A percentile compares a stretch with the other conserved stretches of the same genome.
phyloP scores from a whole-genome alignment of 53 echinoderm and acorn worm genomes.

The Echinarachnius parma region DNA sequence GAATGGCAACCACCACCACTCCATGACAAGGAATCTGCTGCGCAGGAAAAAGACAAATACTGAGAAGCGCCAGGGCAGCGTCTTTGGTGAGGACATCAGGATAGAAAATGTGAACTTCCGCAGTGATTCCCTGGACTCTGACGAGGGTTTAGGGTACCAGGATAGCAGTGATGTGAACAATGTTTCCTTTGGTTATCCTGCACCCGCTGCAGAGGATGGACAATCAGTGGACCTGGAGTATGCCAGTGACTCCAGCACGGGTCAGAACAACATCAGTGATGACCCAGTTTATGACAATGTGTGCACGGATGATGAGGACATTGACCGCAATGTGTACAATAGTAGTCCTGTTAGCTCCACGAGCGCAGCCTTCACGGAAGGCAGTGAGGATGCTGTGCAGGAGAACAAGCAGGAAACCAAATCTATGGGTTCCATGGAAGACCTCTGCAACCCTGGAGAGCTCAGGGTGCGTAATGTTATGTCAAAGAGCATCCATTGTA shows the following conservation, averaged over 20 bases:
- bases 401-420: conserved; percentile 50
- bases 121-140: conserved; percentile 39
- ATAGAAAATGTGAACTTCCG: conserved; percentile 40
- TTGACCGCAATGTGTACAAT: conserved; percentile 49
- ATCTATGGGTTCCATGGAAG: conserved; percentile 66
- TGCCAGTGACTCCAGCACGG: conserved; percentile 33
- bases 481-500: conserved; percentile 41
- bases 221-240: conserved; percentile 41
- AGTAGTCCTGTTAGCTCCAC: conserved; percentile 73
- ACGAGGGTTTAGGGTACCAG: conserved; percentile 24
- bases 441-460: conserved; percentile 58
- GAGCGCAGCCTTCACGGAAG: conserved; percentile 60
- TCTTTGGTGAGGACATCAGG: conserved; percentile 41
- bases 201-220: conserved; percentile 18
- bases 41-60: conserved; percentile 2
- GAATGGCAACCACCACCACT: conserved; percentile 7
- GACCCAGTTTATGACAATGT: conserved; percentile 45
- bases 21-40: conserved; percentile 20
- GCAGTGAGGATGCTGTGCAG: conserved; percentile 67
- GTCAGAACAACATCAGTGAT: conserved; percentile 40
- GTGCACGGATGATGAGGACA: conserved; percentile 34
- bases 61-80: conserved; percentile 44
- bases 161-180: conserved; percentile 45
- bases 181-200: conserved; percentile 32
- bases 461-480: conserved; percentile 31